Evolutionary conservation across 2,888 invertebrate genomes (phyloP).

Genomic region (Drosophila phalerata): DNA sequence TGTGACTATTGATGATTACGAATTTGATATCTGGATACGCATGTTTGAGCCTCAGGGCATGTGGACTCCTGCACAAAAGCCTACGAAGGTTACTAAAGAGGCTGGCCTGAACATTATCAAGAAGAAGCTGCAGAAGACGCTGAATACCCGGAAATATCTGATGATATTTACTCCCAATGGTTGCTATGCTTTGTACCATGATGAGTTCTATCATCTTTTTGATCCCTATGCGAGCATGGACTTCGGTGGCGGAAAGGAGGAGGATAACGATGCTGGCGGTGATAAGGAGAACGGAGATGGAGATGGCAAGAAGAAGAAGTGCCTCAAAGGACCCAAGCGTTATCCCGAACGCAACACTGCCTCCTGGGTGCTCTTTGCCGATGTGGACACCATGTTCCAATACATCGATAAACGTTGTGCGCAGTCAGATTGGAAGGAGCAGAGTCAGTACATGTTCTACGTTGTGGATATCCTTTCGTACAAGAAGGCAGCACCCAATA

Average conservation of each 20-base stretch:
- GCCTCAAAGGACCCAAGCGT: slow-evolving; percentile 67
- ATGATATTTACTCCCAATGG: slow-evolving; percentile 87
- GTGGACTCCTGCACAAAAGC: slow-evolving; percentile 33
- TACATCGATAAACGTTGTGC: slow-evolving; percentile 78
- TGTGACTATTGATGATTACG: slow-evolving; percentile 88
- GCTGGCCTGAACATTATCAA: slow-evolving; percentile 48
- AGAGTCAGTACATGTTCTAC: slow-evolving; percentile 74
- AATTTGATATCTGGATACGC: slow-evolving; percentile 87
- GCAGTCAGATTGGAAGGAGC: slow-evolving; percentile 74
- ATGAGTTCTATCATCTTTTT: slow-evolving; percentile 88
- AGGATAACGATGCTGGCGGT: slow-evolving; percentile 42
- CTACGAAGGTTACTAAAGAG: slow-evolving; percentile 15
- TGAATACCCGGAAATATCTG: slow-evolving; percentile 85
- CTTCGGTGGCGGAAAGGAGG: slow-evolving; percentile 58
- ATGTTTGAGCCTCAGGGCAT: slow-evolving; percentile 86
- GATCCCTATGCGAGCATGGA: slow-evolving; percentile 87
- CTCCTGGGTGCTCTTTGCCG: slow-evolving; percentile 83
- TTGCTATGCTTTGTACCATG: slow-evolving; percentile 87
- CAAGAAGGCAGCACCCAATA: slow-evolving; percentile 79
- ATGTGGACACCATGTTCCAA: slow-evolving; percentile 70
- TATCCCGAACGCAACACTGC: slow-evolving; percentile 83
- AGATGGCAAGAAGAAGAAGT: slow-evolving; percentile 43
- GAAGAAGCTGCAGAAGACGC: slow-evolving; percentile 76
- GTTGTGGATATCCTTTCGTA: slow-evolving; percentile 80
- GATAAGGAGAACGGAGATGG: slow-evolving; percentile 46